Conservation (phyloP, 2,888 invertebrate species). For the Drosophila mercatorum region DNA sequence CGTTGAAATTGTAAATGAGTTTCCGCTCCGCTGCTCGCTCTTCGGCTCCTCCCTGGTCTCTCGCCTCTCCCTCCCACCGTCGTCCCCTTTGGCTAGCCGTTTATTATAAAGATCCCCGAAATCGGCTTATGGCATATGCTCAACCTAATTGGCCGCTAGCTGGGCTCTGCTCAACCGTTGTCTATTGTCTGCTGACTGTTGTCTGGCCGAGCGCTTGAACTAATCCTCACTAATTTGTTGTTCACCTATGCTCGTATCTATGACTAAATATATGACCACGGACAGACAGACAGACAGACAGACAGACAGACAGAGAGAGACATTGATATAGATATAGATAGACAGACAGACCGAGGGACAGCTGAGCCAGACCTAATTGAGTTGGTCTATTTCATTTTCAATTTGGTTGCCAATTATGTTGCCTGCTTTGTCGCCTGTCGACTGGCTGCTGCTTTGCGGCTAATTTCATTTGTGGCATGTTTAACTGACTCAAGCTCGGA, state of each 20-base stretch:
- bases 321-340: too few species aligned
- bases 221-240: slow-evolving; percentile 51
- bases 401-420: slow-evolving; percentile 57
- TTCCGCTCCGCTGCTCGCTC: slow-evolving; percentile 3
- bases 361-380: slow-evolving; percentile 40
- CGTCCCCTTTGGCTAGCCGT: slow-evolving; percentile 7
- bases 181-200: slow-evolving; percentile 21
- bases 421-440: slow-evolving; percentile 28
- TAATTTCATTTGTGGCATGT: slow-evolving; percentile 48
- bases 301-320: background rate
- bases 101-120: slow-evolving; percentile 38
- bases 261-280: slow-evolving; percentile 17
- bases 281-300: background rate
- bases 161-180: background rate
- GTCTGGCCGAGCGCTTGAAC: slow-evolving; percentile 17
- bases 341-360: background rate
- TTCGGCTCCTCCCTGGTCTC: background rate
- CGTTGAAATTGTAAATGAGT: slow-evolving; percentile 56
- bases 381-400: slow-evolving; percentile 58
- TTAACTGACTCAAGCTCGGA: background rate
- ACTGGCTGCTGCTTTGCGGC: slow-evolving; percentile 15
- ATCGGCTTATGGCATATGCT: slow-evolving; percentile 45
- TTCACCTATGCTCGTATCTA: slow-evolving; percentile 15
- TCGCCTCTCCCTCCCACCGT: background rate
- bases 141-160: slow-evolving; percentile 46